Conservation (phyloP, 1,140 invertebrate species). For the Diabrotica undecimpunctata region DNA sequence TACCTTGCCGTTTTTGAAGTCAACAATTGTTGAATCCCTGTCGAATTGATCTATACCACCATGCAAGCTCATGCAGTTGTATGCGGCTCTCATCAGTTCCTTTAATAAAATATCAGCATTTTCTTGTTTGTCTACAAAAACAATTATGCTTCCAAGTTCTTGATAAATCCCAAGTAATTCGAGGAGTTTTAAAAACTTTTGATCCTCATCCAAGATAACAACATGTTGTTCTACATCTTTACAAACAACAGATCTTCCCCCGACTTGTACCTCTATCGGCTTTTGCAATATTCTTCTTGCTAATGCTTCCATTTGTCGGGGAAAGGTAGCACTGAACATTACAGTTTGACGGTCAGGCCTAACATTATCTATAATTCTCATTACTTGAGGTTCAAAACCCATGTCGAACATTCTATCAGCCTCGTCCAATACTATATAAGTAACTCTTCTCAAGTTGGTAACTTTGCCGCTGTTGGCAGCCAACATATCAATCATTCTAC, state of each 20-base stretch:
- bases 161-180: slow-evolving; percentile 94
- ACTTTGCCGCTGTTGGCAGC: slow-evolving; percentile 96
- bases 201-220: slow-evolving; percentile 90
- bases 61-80: slow-evolving; percentile 94
- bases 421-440: slow-evolving; percentile 97
- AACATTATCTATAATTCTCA: slow-evolving; percentile 96
- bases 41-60: slow-evolving; percentile 99
- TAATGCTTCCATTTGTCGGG: slow-evolving; percentile 97
- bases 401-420: slow-evolving; percentile 99
- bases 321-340: slow-evolving; percentile 98
- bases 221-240: slow-evolving; percentile 97
- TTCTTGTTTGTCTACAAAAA: slow-evolving; percentile 99
- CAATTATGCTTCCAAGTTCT: slow-evolving; percentile 88
- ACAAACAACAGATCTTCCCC: slow-evolving; percentile 95
- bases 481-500: slow-evolving; percentile 99
- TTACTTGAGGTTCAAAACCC: slow-evolving; percentile 99
- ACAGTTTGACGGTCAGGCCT: slow-evolving; percentile 97
- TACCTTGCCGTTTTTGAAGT: slow-evolving; percentile 94
- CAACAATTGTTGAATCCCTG: slow-evolving; percentile 94
- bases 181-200: slow-evolving; percentile 96
- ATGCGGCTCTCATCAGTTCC: slow-evolving; percentile 95
- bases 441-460: slow-evolving; percentile 92
- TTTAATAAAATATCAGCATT: slow-evolving; percentile 92
- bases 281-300: slow-evolving; percentile 89
- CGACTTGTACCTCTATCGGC: slow-evolving; percentile 98